phyloP scores from a whole-genome alignment of 2,888 invertebrate species.

The Myopa tessellatipennis region DNA sequence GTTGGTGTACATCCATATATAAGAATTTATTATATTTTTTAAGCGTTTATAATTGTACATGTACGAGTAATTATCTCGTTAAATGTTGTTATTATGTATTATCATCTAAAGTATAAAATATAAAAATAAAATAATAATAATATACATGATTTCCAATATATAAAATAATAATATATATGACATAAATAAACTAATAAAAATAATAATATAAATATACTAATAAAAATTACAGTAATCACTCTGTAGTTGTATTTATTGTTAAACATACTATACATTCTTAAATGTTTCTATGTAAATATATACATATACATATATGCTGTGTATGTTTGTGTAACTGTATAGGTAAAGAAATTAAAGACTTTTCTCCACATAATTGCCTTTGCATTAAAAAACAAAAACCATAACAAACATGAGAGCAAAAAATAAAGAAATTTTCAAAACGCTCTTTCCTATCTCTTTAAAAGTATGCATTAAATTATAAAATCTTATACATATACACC shows the following conservation, averaged over 20 bases:
- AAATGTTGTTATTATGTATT: neutral
- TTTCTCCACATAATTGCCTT: constrained; percentile 43
- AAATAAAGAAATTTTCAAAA: neutral
- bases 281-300: constrained; percentile 9
- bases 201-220: too few relatives aligned
- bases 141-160: too few relatives aligned
- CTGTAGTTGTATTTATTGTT: constrained; percentile 15
- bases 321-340: neutral
- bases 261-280: neutral
- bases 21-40: too few relatives aligned
- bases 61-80: neutral
- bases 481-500: too few relatives aligned
- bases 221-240: neutral
- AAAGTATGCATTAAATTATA: too few relatives aligned
- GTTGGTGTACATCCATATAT: too few relatives aligned
- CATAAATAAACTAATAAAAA: neutral
- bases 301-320: constrained; percentile 18
- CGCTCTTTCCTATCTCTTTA: too few relatives aligned
- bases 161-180: neutral
- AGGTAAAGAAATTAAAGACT: constrained; percentile 36
- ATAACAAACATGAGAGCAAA: constrained; percentile 18
- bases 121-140: neutral
- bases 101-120: neutral
- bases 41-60: too few relatives aligned
- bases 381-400: constrained; percentile 28